phyloP scores from a whole-genome alignment of 2,888 invertebrate species.

The Branchipolynoe longqiensis region DNA sequence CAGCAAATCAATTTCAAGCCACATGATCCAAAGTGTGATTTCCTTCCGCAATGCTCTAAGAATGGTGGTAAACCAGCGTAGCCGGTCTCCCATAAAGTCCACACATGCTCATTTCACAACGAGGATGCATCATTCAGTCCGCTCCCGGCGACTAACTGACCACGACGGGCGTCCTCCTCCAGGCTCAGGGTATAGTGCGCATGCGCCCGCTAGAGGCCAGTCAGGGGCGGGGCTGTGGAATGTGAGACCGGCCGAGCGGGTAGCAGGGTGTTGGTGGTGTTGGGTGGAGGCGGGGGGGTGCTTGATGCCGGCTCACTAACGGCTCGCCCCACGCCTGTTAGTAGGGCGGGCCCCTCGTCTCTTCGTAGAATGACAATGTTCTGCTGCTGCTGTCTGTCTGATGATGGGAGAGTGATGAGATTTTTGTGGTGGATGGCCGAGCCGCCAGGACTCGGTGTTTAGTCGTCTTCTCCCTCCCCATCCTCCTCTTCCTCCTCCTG shows the following conservation, averaged over 20 bases:
- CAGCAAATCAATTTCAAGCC: too few relatives aligned
- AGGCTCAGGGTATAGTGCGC: not conserved
- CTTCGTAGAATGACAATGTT: not conserved
- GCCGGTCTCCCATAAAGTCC: too few relatives aligned
- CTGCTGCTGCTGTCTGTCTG: constrained; percentile 41
- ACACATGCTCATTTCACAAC: not conserved
- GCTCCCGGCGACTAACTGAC: not conserved
- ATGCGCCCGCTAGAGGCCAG: too few relatives aligned
- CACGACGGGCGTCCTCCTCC: not conserved
- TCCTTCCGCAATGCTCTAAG: too few relatives aligned
- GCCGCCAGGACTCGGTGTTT: not conserved
- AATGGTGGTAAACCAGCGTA: too few relatives aligned
- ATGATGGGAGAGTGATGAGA: constrained; percentile 42
- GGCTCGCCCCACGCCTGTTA: too few relatives aligned
- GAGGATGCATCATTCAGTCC: not conserved
- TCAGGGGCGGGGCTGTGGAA: not conserved
- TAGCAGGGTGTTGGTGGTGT: not conserved
- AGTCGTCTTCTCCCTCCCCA: constrained; percentile 70
- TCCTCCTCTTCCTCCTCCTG: constrained; percentile 65
- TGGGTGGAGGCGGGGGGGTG: not conserved
- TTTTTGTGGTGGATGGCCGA: constrained; percentile 34
- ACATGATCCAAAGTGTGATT: too few relatives aligned
- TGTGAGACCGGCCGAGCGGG: not conserved
- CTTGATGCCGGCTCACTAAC: too few relatives aligned
- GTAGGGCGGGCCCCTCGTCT: too few relatives aligned